These are phyloP conservation scores for Megathymus violae DNA, from an alignment of 1,140 invertebrate species.

Conservation along the genomic window DNA sequence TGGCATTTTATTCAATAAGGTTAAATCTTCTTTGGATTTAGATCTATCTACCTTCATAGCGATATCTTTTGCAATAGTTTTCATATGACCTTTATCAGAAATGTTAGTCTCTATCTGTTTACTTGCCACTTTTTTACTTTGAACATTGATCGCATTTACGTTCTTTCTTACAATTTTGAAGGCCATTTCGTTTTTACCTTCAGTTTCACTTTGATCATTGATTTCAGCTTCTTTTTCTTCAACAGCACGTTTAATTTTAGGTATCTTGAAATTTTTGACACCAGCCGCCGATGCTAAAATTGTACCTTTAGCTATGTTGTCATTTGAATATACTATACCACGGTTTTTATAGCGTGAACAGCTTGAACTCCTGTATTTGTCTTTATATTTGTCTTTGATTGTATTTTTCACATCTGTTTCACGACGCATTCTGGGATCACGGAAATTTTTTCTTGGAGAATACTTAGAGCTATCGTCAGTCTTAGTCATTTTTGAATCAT, in stretches of 20 bases:
- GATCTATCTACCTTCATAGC: neutral
- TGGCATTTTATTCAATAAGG: slow-evolving; percentile 16
- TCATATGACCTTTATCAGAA: too few species aligned
- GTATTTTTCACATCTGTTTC: slow-evolving; percentile 33
- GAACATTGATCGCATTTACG: neutral
- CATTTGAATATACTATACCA: slow-evolving; percentile 73
- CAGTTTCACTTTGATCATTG: slow-evolving; percentile 10
- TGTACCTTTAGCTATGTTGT: slow-evolving; percentile 72
- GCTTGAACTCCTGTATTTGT: slow-evolving; percentile 30
- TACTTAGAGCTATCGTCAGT: slow-evolving; percentile 30
- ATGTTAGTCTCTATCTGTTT: neutral
- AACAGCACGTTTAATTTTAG: slow-evolving; percentile 83
- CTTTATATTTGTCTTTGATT: slow-evolving; percentile 40
- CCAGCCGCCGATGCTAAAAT: slow-evolving; percentile 80
- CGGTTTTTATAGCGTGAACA: slow-evolving; percentile 45
- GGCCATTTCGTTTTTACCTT: slow-evolving; percentile 5
- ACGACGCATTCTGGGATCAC: slow-evolving; percentile 58
- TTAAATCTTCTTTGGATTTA: neutral
- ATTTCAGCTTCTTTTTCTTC: slow-evolving; percentile 43
- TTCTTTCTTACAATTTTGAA: neutral
- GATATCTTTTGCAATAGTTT: slow-evolving; percentile 9
- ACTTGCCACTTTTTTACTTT: slow-evolving; percentile 1
- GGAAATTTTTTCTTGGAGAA: slow-evolving; percentile 38
- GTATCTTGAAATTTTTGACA: slow-evolving; percentile 87
- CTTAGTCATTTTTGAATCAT: neutral